Percentiles rank a stretch among this genome's conserved stretches.
Evolutionary conservation across 2,797 vertebrate genomes (phyloP).

Genomic region (Cygnus olor): DNA sequence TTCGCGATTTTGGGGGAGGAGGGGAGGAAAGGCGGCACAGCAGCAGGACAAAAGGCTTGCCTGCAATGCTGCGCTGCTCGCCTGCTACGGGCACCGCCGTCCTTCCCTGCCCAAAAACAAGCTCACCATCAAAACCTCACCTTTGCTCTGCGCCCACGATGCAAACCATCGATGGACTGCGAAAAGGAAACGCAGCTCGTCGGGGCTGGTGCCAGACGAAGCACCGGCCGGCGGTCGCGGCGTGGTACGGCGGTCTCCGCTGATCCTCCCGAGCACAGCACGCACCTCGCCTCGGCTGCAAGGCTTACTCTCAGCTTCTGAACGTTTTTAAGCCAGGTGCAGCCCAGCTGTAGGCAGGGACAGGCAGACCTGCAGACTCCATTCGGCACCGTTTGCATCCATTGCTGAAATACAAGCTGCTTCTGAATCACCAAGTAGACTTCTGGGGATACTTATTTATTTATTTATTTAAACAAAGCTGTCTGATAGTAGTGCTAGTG

Average conservation of each 20-base stretch:
- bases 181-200: not conserved
- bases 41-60: not conserved
- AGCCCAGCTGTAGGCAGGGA: not conserved
- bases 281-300: not conserved
- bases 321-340: not conserved
- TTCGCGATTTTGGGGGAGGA: not conserved
- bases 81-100: rapidly evolving
- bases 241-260: not conserved
- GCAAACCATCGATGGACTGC: not conserved
- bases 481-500: not conserved
- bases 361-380: not conserved
- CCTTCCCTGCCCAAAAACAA: not conserved
- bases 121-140: not conserved
- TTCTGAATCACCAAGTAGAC: not conserved
- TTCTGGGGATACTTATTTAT: not conserved
- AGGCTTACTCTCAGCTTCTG: not conserved
- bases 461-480: not conserved
- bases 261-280: not conserved
- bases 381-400: not conserved
- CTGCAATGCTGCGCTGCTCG: rapidly evolving
- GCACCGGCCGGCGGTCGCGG: rapidly evolving
- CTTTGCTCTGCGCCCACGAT: not conserved
- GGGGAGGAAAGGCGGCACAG: not conserved
- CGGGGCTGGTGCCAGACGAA: not conserved
- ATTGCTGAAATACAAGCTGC: not conserved